These are phyloP conservation scores for Telmatochromis sp. DNA, from an alignment of 2,113 vertebrate genomes.

Conservation along the genomic window DNA sequence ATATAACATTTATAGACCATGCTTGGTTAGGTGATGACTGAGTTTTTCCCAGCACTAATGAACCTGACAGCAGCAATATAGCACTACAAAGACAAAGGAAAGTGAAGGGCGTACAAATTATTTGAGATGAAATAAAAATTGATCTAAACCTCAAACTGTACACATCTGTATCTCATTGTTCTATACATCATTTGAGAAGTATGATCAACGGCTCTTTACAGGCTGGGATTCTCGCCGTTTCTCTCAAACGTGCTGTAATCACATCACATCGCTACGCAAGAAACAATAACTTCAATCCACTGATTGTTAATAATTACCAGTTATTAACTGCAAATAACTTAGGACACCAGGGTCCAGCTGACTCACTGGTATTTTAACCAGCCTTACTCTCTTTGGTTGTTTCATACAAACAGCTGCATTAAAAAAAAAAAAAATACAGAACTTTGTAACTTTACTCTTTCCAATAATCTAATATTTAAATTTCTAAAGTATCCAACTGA, in stretches of 20 bases:
- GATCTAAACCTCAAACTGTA: neutral
- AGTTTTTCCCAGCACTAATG: neutral
- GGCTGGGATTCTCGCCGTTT: neutral
- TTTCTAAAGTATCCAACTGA: neutral
- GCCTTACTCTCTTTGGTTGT: neutral
- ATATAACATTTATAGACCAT: neutral
- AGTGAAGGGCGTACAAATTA: neutral
- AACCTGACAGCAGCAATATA: neutral
- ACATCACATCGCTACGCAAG: neutral
- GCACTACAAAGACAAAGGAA: neutral
- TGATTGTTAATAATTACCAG: neutral
- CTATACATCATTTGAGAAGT: neutral
- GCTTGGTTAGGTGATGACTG: neutral
- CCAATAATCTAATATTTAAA: neutral
- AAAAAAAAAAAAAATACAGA: neutral
- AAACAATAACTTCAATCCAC: neutral
- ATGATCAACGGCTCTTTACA: neutral
- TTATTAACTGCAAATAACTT: neutral
- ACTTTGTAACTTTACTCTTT: neutral
- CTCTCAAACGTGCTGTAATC: neutral
- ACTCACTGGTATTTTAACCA: neutral
- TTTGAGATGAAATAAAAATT: neutral
- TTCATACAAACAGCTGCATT: fast-evolving
- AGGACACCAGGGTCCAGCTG: neutral
- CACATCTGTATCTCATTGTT: neutral